These are phyloP conservation scores for Semnopithecus entellus DNA, from an alignment of 2,113 vertebrate species.

Conservation along the genomic window DNA sequence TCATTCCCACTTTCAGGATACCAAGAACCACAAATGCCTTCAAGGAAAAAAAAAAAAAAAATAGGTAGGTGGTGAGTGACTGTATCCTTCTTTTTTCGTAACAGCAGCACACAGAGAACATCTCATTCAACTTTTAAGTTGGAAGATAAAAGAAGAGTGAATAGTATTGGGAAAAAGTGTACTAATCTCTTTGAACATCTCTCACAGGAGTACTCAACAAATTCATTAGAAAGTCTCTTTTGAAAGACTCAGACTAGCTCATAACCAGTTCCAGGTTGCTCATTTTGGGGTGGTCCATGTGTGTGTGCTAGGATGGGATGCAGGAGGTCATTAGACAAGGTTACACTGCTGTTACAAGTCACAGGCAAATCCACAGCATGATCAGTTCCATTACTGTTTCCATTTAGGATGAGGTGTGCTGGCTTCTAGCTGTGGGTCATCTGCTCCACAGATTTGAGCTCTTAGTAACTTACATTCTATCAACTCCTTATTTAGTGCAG, in stretches of 20 bases:
- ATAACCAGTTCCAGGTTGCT: neutral
- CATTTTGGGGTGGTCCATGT: neutral
- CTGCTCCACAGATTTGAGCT: neutral
- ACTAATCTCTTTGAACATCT: neutral
- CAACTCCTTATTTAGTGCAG: neutral
- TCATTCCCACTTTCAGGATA: slow-evolving; percentile 22
- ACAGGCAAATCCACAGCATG: neutral
- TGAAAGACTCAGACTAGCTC: neutral
- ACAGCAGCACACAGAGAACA: neutral
- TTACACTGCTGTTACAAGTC: neutral
- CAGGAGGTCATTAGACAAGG: neutral
- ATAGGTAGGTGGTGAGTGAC: neutral
- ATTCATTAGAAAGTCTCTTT: neutral
- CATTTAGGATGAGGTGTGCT: neutral
- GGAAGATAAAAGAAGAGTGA: neutral
- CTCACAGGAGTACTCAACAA: neutral
- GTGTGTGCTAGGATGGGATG: neutral
- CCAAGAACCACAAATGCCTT: neutral
- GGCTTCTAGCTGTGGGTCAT: neutral
- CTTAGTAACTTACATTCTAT: neutral
- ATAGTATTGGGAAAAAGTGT: neutral
- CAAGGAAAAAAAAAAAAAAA: neutral
- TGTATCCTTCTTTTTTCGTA: neutral
- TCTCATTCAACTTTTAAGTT: neutral
- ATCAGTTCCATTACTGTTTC: neutral